Base-by-base conservation (phyloP, 2,113 vertebrate genomes). In the Rhombomys opimus region DNA sequence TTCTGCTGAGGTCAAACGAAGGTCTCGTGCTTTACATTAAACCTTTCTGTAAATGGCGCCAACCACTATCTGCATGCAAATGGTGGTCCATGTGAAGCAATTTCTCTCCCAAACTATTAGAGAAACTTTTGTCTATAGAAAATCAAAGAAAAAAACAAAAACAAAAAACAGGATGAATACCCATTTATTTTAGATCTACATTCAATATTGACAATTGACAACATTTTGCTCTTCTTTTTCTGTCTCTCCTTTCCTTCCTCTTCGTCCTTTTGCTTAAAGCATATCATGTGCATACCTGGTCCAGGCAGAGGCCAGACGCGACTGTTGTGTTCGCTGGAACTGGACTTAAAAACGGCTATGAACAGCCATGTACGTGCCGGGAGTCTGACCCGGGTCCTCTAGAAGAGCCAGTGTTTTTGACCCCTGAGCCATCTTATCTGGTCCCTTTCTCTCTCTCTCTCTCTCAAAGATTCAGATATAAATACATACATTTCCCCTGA, bases 101-200 rank as follows among this genome's bases (percentile, higher is more conserved):
- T 54, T 50, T 46, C 68, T 70, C 15, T 10, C 15, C 25, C 41
- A 41, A 72, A 59, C 18, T 77, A 73, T 82, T 20, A 1, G 73
- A 54, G 63, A 41, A 65, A 82, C 41, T 73, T 93, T 95, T 84
- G 95, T 35, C 20, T 82, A 78, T 30, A 84, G 87, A 94, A 87
- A 57, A 57, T 12, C 15, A 14, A 15, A 57, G 57, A 84, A 90
- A 7, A 73, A 38, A 84, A 90, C 5, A 73, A 38, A 11, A 87
- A 81, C 46, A 46, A 92, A 75, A 78, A 96, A 9, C 41, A 72
- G 76, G 30, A 76, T 54, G 63, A 89, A 12, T n/a, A 92, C 32
- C 89, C 90, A 20, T 85, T 32, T 65, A 63, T 35, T 68, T 59
- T 97, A 38, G 93, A 59, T 80, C 41, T 86, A 85, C 15, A 85